A percentile compares a stretch with the other conserved stretches of the same genome.
phyloP scores from a whole-genome alignment of 2,797 vertebrate species.

The Pangasius krempfi region DNA sequence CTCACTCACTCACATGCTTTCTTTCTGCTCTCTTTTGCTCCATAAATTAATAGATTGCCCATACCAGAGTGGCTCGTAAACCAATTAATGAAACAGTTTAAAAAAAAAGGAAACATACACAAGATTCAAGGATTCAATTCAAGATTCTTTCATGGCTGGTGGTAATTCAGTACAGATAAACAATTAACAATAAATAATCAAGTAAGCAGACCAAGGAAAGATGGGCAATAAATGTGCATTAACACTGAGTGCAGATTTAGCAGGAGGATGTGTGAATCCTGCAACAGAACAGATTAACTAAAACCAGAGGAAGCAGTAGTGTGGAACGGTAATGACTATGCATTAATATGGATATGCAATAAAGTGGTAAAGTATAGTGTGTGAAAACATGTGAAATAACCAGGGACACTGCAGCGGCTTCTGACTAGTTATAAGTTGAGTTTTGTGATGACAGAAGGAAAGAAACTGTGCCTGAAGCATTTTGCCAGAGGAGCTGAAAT shows the following conservation, averaged over 20 bases:
- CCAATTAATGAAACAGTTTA: background rate
- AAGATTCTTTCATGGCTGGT: background rate
- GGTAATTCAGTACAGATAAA: background rate
- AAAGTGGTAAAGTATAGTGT: background rate
- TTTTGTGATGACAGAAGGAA: background rate
- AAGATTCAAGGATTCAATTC: background rate
- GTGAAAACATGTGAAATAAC: background rate
- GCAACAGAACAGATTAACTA: background rate
- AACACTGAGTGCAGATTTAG: background rate
- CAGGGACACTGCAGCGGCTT: background rate
- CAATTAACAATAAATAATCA: no score
- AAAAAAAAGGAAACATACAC: background rate
- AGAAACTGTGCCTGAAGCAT: background rate
- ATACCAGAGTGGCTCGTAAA: background rate
- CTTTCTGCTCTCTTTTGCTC: background rate
- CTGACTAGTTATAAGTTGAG: background rate
- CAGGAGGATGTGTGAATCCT: background rate
- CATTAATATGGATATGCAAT: background rate
- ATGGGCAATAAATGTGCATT: background rate
- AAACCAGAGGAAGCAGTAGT: background rate
- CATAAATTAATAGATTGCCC: background rate
- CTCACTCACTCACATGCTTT: conserved; percentile 21
- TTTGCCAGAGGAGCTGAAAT: background rate
- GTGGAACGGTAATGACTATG: background rate
- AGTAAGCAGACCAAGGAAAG: background rate